phyloP scores from a whole-genome alignment of 2,797 vertebrate species.

The Macrochelys suwanniensis region DNA sequence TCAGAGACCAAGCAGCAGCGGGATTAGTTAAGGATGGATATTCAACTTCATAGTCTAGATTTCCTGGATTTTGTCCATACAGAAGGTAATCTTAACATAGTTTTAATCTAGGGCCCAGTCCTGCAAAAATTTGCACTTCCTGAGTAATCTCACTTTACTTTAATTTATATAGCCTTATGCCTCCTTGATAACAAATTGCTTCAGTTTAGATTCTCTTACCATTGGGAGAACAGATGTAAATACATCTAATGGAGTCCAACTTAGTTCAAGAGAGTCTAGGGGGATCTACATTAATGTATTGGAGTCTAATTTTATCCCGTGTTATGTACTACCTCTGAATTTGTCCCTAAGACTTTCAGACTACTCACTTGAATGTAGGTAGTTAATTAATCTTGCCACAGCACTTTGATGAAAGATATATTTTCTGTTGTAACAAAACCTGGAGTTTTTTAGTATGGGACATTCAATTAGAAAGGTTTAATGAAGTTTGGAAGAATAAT shows the following conservation, averaged over 20 bases:
- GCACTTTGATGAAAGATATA: not conserved
- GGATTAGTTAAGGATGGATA: not conserved
- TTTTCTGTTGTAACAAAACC: not conserved
- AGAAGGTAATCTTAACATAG: not conserved
- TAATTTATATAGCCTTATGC: not conserved
- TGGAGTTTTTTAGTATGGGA: not conserved
- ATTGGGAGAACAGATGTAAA: not conserved
- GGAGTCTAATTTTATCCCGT: accelerated
- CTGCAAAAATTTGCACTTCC: not conserved
- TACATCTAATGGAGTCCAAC: not conserved
- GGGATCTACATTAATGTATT: not conserved
- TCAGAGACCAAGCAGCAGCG: not conserved
- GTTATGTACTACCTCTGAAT: not conserved
- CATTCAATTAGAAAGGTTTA: not conserved
- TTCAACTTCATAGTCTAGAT: not conserved
- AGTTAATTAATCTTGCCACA: not conserved
- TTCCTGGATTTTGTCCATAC: not conserved
- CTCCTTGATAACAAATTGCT: not conserved
- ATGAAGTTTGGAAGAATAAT: not conserved
- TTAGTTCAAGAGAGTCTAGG: not conserved
- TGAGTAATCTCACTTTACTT: not conserved
- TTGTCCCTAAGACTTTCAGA: not conserved
- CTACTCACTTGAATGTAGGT: not conserved
- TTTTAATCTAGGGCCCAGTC: not conserved
- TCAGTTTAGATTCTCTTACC: not conserved